Evolutionary conservation across 2,888 invertebrate genomes (phyloP), one percentile per base, ranked within the genome.

Genomic region (Volucella bombylans): DNA sequence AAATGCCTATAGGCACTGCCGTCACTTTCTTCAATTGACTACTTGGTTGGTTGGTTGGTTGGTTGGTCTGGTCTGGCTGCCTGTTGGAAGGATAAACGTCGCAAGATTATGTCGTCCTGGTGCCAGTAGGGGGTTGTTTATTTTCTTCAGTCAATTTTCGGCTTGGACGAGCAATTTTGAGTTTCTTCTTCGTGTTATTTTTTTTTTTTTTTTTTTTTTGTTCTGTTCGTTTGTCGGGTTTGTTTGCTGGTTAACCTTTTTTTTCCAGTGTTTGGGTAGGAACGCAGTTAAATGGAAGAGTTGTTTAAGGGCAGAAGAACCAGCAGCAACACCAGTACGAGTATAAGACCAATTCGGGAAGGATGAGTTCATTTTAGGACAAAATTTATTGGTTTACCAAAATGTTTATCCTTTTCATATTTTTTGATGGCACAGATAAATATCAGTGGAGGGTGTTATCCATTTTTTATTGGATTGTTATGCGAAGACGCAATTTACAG

Each of bases 171-270:
- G 71, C 80, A 78, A 78, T 80, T 74, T 67, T 38, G 39, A 49
- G 72, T 55, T 67, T 55, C 45, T 62, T 71, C 59, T 50, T 31
- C 31, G 31, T 31, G 31, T 72, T 72, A 43, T 59, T 41, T 61
- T 59, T 55, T 14, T 39, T 43, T 23, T 11, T n/a, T 43, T 11
- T 41, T 38, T 55, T 31, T 41, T 15, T 57, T 49, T 43, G 47
- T 38, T 4, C 18, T 38, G 23, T 50, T 47, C 57, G 68, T 64
- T 62, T 49, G 52, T 69, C 41, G 41, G 49, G 72, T 61, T 74
- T 85, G 74, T 81, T 85, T 77, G 72, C 81, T 77, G 81, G 85
- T 81, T 81, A 85, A 85, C 85, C 85, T 72, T 85, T 85, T 85
- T 85, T 81, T 80, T 78, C 72, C 68, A 78, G 78, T 77, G 67